These are phyloP conservation scores for Amphiprion clarkii DNA, from an alignment of 2,797 vertebrate species.

Conservation along the genomic window DNA sequence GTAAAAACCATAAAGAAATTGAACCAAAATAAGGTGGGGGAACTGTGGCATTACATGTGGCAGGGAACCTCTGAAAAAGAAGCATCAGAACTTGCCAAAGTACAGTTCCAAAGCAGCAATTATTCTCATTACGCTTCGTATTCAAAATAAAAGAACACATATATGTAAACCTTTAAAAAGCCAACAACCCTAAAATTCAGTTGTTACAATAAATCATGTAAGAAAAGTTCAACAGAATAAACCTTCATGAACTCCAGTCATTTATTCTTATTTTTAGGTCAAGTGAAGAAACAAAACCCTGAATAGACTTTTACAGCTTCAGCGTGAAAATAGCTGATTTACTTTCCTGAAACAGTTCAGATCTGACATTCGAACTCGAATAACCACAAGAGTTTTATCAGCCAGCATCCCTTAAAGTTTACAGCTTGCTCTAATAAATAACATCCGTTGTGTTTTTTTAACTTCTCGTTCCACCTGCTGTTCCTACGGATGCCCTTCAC, in stretches of 20 bases:
- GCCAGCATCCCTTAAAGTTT: background rate
- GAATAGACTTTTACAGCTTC: background rate
- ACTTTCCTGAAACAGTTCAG: background rate
- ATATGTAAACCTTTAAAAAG: constrained; percentile 28
- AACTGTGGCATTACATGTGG: constrained; percentile 33
- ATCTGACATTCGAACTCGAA: background rate
- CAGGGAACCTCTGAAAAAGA: constrained; percentile 32
- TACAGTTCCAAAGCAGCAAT: constrained; percentile 40
- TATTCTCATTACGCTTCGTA: constrained; percentile 48
- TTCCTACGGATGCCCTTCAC: constrained; percentile 45
- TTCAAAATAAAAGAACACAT: constrained; percentile 55
- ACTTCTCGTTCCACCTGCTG: constrained; percentile 31
- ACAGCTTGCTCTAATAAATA: constrained; percentile 33
- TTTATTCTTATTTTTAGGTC: no score
- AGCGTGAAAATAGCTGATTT: background rate
- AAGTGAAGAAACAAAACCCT: no score
- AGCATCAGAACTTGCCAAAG: constrained; percentile 1
- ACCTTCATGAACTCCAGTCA: no score
- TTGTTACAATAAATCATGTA: background rate
- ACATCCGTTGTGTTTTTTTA: background rate
- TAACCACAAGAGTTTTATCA: background rate
- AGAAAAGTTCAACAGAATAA: no score
- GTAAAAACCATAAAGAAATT: constrained; percentile 22
- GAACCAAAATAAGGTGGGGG: constrained; percentile 1
- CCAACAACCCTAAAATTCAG: constrained; percentile 55